A percentile compares a stretch with the other conserved stretches of the same genome.
Evolutionary conservation across 2,113 vertebrate genomes (phyloP).

Genomic region (Erythrolamprus reginae): DNA sequence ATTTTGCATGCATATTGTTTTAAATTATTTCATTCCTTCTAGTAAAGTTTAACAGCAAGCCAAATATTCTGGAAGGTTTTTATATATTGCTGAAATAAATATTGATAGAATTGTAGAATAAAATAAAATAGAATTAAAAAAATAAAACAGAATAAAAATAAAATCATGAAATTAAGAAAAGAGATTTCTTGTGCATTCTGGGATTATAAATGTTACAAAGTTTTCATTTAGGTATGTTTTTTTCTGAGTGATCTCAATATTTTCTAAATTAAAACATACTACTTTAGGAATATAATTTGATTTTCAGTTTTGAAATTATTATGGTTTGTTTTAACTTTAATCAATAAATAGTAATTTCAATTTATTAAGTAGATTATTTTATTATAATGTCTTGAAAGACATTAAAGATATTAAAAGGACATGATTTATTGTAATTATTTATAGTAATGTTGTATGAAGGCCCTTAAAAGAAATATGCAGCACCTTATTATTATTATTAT

Average conservation of each 20-base stretch:
- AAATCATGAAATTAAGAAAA: not conserved
- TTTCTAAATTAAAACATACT: not conserved
- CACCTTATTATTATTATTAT: too few relatives aligned
- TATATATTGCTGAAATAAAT: not conserved
- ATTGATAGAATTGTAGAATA: not conserved
- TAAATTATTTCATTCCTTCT: not conserved
- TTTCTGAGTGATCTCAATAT: not conserved
- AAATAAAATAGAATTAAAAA: too few relatives aligned
- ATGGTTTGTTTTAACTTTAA: not conserved
- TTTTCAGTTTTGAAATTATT: not conserved
- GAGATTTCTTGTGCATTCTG: not conserved
- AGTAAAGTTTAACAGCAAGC: not conserved
- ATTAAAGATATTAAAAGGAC: not conserved
- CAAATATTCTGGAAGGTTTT: not conserved
- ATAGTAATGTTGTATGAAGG: not conserved
- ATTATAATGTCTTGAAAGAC: not conserved
- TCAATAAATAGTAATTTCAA: not conserved
- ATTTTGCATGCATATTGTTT: not conserved
- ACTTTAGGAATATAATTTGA: not conserved
- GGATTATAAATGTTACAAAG: not conserved
- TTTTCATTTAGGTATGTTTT: not conserved
- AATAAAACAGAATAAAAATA: too few relatives aligned
- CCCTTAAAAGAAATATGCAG: conserved; percentile 24
- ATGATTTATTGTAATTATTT: not conserved
- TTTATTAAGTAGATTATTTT: not conserved